Conservation (phyloP, 2,113 vertebrate species). For the Damaliscus lunatus region DNA sequence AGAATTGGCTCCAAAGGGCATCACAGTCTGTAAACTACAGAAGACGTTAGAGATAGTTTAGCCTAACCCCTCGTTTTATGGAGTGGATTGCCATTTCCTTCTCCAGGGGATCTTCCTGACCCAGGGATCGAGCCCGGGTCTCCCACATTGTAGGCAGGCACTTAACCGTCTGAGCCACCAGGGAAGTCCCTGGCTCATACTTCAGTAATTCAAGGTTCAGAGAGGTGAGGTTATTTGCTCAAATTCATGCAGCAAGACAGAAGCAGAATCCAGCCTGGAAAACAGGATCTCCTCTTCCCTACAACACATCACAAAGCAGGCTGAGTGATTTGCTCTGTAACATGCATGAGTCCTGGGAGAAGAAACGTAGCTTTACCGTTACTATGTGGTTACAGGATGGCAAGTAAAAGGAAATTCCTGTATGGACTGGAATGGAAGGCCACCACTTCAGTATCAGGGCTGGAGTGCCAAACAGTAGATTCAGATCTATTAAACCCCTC, state of each 20-base stretch:
- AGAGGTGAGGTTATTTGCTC: background rate
- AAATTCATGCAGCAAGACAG: background rate
- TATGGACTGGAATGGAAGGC: background rate
- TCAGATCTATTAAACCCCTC: background rate
- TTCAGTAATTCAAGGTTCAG: conserved; percentile 20
- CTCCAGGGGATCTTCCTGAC: no score
- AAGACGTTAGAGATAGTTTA: background rate
- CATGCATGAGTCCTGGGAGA: background rate
- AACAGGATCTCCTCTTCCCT: background rate
- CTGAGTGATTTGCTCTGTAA: background rate
- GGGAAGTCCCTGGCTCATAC: background rate
- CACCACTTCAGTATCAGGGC: background rate
- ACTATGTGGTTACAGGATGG: background rate
- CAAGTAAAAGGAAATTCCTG: background rate
- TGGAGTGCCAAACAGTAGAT: background rate
- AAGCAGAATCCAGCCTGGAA: background rate
- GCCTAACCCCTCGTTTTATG: conserved; percentile 5
- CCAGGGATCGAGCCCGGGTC: no score
- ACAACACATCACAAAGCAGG: background rate
- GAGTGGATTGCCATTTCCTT: no score
- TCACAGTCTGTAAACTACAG: background rate
- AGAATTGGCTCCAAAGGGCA: background rate
- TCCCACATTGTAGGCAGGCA: no score
- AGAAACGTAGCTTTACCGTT: background rate
- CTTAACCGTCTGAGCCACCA: no score